Evolutionary conservation across 2,113 vertebrate genomes (phyloP), one percentile per base, ranked within the genome.

Genomic region (Abramis brama): DNA sequence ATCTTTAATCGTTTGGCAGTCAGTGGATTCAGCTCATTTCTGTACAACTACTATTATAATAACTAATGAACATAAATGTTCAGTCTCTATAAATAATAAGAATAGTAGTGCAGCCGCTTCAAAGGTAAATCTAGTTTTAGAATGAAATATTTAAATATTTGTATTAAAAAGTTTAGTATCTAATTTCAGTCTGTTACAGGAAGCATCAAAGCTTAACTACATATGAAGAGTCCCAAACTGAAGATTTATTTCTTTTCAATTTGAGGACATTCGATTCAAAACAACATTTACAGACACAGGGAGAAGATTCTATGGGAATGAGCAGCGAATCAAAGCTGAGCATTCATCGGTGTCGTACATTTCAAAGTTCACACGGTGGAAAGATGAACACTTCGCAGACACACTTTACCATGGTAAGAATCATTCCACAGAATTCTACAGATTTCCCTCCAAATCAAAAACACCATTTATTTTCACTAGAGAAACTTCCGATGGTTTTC

Each of bases 341-440:
- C 94, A 94, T 94, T 95, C 94, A 93, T 93, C 93, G 92, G 91
- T 91, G 91, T 94, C 93, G 90, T 91, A 93, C 80, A 84, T 79
- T 79, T 86, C 68, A n/a, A 11, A 71, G 68, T 43, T 71, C 43
- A 47, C 2, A 75, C 43, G 43, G n/a, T 25, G 60, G 60, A 25
- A 1, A 3, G n/a, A 62, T 23, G n/a, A 62, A 62, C 59, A 47
- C 5, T 39, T 71, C 23, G 15, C 33, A 23, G 68, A 23, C 19
- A 70, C 30, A 8, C 66, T 68, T 68, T 68, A 19, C 13, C 66
- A 70, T 0, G 64, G 6, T 68, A 36, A 68, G 8, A 70, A 70
- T 10, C 66, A 21, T 36, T 21, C 68, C 68, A 23, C 19, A 21
- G 68, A 11, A 39, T 0, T 71, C 33, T 39, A 70, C 66, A 71